phyloP scores from a whole-genome alignment of 2,113 vertebrate species.

The Oncorhynchus keta region DNA sequence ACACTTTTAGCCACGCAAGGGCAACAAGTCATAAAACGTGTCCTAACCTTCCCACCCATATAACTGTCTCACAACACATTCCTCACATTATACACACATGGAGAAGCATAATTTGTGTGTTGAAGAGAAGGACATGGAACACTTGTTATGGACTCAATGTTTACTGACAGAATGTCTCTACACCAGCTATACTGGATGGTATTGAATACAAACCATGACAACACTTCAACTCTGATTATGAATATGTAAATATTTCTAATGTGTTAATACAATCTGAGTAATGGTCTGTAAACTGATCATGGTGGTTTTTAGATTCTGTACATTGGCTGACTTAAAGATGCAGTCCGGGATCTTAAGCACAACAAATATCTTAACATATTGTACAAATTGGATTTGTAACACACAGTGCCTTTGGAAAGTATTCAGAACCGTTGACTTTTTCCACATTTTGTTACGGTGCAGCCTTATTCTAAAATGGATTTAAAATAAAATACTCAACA shows the following conservation, averaged over 20 bases:
- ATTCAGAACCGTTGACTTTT: too few relatives aligned
- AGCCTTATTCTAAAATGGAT: too few relatives aligned
- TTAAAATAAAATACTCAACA: too few relatives aligned
- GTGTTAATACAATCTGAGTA: neutral
- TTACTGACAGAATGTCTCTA: neutral
- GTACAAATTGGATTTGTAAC: too few relatives aligned
- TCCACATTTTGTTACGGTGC: too few relatives aligned
- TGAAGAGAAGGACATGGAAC: neutral
- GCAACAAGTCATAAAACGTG: conserved; percentile 32
- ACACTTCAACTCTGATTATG: neutral
- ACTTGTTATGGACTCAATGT: conserved; percentile 1
- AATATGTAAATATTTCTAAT: neutral
- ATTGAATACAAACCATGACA: neutral
- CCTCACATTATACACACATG: conserved; percentile 21
- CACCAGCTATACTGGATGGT: conserved; percentile 3
- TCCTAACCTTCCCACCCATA: conserved; percentile 47
- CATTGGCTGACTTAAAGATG: too few relatives aligned
- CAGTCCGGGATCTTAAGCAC: too few relatives aligned
- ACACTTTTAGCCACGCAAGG: conserved; percentile 39
- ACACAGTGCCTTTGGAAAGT: too few relatives aligned
- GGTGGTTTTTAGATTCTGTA: too few relatives aligned
- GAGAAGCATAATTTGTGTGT: neutral
- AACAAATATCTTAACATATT: too few relatives aligned
- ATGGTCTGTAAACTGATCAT: too few relatives aligned
- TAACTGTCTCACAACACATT: conserved; percentile 40